Evolutionary conservation across 2,888 invertebrate species (phyloP), one percentile per base, ranked within the genome.

Genomic region (Liposcelis brunnea): DNA sequence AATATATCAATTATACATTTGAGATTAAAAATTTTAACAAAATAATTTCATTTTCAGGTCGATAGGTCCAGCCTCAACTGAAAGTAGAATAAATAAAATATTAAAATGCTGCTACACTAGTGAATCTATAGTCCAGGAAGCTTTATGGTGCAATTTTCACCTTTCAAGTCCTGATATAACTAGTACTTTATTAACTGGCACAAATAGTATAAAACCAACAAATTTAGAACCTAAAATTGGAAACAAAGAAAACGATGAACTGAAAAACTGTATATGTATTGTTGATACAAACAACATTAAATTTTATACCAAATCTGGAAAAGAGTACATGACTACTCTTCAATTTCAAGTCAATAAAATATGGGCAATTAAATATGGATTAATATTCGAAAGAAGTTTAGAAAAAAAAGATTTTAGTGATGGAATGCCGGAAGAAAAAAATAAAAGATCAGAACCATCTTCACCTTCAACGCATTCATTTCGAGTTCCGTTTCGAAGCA

Each of bases 331-430:
- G 8, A 74, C 84, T 0, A 78, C 81, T 52, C 66, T 90, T 36
- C 90, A 89, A 48, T 77, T 77, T 56, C 72, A 83, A 69, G 80
- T 90, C 1, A 76, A 79, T 42, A 77, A 77, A 55, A 72, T 85
- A 0, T 93, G 90, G 89, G 71, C 76, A 1, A 86, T 84, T 53
- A 80, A 79, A 56, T 86, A 77, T 64, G 93, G 93, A 2, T 70
- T 93, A 31, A 61, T 94, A 38, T 66, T 94, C 51, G 90, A 91
- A 61, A 80, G 80, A 51, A 43, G 15, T 3, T 15, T 34, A 11
- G 31, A 19, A 21, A 33, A 16, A 36, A 31, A 43, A 16, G 26
- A 26, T 26, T 26, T 8, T 6, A 19, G 18, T 11, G 38, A 43
- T 33, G 49, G 46, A 42, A 42, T 46, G 4, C 45, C 46, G 8